Conservation (phyloP, 2,888 invertebrate genomes). For the Erannis defoliaria region DNA sequence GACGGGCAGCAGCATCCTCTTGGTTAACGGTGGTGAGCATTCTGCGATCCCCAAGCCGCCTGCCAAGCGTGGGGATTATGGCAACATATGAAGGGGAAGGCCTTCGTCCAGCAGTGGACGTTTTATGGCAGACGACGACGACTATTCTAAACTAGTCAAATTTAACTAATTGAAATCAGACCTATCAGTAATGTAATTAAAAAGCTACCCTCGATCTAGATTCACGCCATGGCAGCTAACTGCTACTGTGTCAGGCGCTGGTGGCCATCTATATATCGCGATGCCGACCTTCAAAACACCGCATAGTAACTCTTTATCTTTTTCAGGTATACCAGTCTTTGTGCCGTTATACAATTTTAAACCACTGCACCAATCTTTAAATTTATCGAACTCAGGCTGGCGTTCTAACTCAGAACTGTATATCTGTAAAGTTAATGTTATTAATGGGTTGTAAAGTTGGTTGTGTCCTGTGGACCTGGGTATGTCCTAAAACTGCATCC, state of each 20-base stretch:
- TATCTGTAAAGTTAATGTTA: slow-evolving; percentile 70
- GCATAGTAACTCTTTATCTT: slow-evolving; percentile 70
- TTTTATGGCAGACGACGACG: no score
- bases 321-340: slow-evolving; percentile 71
- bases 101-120: no score
- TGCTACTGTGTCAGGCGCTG: slow-evolving; percentile 80
- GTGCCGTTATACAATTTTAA: slow-evolving; percentile 88
- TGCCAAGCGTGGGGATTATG: no score
- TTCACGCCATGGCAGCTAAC: slow-evolving; percentile 83
- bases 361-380: slow-evolving; percentile 89
- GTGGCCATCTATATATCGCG: slow-evolving; percentile 90
- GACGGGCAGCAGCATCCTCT: no score
- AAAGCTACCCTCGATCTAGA: slow-evolving; percentile 79
- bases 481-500: no score
- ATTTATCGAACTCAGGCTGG: slow-evolving; percentile 88
- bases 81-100: no score
- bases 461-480: no score
- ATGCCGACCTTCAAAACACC: slow-evolving; percentile 72
- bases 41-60: no score
- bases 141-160: no score
- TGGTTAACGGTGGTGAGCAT: no score
- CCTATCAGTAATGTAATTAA: neutral
- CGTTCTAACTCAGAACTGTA: slow-evolving; percentile 89
- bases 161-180: no score
- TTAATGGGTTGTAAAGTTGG: no score